A percentile compares a stretch with the other conserved stretches of the same genome.
Evolutionary conservation across 2,888 invertebrate genomes (phyloP).

Genomic region (Caenorhabditis wallacei): DNA sequence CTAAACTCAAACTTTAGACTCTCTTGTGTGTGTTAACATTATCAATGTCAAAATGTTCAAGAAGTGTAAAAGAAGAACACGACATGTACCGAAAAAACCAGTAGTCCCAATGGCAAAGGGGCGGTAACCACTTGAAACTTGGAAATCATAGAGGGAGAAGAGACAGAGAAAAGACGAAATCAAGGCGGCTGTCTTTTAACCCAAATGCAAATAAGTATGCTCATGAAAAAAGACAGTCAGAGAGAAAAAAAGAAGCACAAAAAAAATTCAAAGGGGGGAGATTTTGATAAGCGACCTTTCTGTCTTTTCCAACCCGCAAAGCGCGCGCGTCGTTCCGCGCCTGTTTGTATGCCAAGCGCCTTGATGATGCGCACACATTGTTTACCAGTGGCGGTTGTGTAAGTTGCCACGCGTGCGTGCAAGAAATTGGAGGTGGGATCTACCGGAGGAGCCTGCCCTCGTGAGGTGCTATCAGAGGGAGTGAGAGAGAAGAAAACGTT

Average conservation of each 20-base stretch:
- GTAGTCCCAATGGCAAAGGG: constrained; percentile 48
- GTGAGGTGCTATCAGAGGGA: constrained; percentile 21
- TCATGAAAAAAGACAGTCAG: constrained; percentile 48
- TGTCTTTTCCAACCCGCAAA: constrained; percentile 20
- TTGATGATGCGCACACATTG: constrained; percentile 62
- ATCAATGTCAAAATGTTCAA: constrained; percentile 54
- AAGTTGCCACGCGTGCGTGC: constrained; percentile 49
- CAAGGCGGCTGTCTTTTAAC: constrained; percentile 58
- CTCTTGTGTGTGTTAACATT: constrained; percentile 55
- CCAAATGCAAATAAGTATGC: constrained; percentile 52
- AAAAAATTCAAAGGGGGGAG: constrained; percentile 27
- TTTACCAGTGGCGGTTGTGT: constrained; percentile 63
- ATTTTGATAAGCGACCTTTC: constrained; percentile 59
- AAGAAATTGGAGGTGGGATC: constrained; percentile 26
- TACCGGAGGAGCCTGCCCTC: constrained; percentile 17
- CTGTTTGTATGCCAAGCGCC: constrained; percentile 58
- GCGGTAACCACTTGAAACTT: constrained; percentile 63
- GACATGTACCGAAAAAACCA: constrained; percentile 47
- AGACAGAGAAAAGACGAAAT: constrained; percentile 6
- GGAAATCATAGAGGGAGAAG: constrained; percentile 35
- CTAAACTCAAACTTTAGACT: constrained; percentile 30
- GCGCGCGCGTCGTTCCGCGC: constrained; percentile 39
- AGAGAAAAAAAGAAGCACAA: not conserved
- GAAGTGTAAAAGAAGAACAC: constrained; percentile 53
- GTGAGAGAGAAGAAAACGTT: too few relatives aligned